Conservation (phyloP, 2,888 invertebrate genomes). For the Scaptomyza flava region DNA sequence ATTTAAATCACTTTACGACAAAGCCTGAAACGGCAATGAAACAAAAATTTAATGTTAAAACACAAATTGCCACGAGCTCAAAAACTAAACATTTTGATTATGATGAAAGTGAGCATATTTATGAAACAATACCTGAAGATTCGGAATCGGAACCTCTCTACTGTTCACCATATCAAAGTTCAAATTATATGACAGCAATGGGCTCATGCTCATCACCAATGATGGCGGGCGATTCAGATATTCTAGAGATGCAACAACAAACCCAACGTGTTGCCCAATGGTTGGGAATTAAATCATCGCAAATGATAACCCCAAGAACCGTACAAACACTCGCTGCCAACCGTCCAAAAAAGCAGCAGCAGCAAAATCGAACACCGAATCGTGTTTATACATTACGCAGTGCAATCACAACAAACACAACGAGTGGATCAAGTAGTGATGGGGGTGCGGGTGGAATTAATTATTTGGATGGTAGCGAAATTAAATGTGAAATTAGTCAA, state of each 20-base stretch:
- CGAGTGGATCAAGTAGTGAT: constrained; percentile 73
- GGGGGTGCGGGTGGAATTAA: constrained; percentile 42
- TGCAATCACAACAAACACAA: constrained; percentile 62
- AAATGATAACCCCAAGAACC: constrained; percentile 35
- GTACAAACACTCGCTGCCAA: constrained; percentile 41
- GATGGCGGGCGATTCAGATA: constrained; percentile 31
- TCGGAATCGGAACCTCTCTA: constrained; percentile 87
- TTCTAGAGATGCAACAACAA: constrained; percentile 73
- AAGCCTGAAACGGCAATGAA: constrained; percentile 6
- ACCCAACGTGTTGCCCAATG: constrained; percentile 81
- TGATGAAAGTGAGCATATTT: constrained; percentile 87
- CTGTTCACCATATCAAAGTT: constrained; percentile 87
- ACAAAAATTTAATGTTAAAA: not conserved
- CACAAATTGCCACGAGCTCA: not conserved
- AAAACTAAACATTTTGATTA: constrained; percentile 65
- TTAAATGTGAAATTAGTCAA: constrained; percentile 39
- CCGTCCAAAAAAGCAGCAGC: constrained; percentile 22
- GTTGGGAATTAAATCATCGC: constrained; percentile 75
- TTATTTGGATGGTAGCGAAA: constrained; percentile 24
- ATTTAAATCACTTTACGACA: constrained; percentile 16
- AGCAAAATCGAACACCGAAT: constrained; percentile 44
- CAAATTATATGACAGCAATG: constrained; percentile 69
- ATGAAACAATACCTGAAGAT: constrained; percentile 88
- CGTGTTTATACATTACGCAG: constrained; percentile 71
- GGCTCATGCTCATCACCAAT: constrained; percentile 62